Evolutionary conservation across 2,888 invertebrate genomes (phyloP), one percentile per base, ranked within the genome.

Genomic region (Nasonia oneida): DNA sequence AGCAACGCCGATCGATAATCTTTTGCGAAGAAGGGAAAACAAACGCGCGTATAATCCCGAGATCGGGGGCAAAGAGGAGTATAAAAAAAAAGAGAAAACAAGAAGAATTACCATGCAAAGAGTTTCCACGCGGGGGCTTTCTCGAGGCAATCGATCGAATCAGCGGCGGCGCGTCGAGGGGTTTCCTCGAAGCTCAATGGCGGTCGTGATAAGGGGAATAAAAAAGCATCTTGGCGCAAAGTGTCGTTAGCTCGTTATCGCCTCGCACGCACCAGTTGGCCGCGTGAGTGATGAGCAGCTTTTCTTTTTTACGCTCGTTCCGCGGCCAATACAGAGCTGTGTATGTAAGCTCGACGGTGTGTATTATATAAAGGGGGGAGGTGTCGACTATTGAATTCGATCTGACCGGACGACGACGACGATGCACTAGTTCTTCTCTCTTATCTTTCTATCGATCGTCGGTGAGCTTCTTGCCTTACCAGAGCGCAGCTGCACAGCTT

Each of bases 201-300:
- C 67, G 50, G 33, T 42, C 14, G 47, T n/a, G 47, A 47, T 39
- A 29, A 75, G 47, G 53, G 71, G 77, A 77, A 80, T 81, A 81
- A 85, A 85, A 81, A 85, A 81, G 71, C 67, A 83, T 83, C 86
- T 83, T 83, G 86, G 86, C 83, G 75, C 79, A 83, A 86, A 86
- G 86, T 86, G 86, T 86, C 86, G 83, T 86, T 86, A 86, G 86
- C 86, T 86, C 80, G 83, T 86, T 86, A 86, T 86, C 86, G 79
- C 79, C 74, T 80, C 83, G 83, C 86, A 86, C 86, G 86, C 86
- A 86, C 86, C 86, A 86, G 86, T 86, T 86, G 86, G 86, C 76
- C 70, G 79, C 67, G 67, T 67, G 29, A 29, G 70, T 70, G 70
- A 70, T 53, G 80, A 80, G 80, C 12, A 77, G 57, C 64, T 64